phyloP scores from a whole-genome alignment of 1,140 invertebrate genomes.

The Apocrypta bakeri region DNA sequence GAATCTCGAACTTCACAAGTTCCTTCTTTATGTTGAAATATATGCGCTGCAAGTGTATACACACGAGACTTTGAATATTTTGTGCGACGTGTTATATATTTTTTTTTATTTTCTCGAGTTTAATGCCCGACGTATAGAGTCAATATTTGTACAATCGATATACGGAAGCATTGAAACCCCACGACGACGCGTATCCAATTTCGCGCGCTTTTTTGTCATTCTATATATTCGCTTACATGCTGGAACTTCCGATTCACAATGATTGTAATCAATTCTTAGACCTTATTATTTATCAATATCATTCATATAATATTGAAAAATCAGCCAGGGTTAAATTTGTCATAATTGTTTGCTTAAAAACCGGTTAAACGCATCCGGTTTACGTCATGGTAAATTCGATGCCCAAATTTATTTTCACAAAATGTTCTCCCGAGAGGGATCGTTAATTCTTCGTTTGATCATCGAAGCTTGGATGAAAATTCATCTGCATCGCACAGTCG shows the following conservation, averaged over 20 bases:
- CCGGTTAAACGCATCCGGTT: background rate
- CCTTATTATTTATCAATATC: too few relatives aligned
- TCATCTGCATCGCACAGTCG: too few relatives aligned
- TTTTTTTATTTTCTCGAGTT: background rate
- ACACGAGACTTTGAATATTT: slow-evolving; percentile 32
- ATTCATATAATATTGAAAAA: too few relatives aligned
- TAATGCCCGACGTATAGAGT: background rate
- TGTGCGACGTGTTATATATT: background rate
- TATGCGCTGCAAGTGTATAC: too few relatives aligned
- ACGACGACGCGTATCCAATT: slow-evolving; percentile 31
- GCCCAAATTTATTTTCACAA: too few relatives aligned
- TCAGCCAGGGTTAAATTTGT: too few relatives aligned
- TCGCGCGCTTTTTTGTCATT: slow-evolving; percentile 17
- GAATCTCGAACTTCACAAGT: too few relatives aligned
- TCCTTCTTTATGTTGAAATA: too few relatives aligned
- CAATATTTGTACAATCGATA: slow-evolving; percentile 43
- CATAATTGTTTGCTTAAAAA: background rate
- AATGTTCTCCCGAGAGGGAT: too few relatives aligned
- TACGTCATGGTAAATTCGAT: background rate
- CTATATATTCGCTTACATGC: slow-evolving; percentile 26
- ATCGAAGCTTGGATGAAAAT: too few relatives aligned
- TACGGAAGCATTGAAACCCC: slow-evolving; percentile 41
- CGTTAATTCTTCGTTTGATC: too few relatives aligned
- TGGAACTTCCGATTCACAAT: slow-evolving; percentile 34
- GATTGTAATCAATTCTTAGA: too few relatives aligned